Conservation (phyloP, 1,140 invertebrate species). For the Heliconius melpomene region DNA sequence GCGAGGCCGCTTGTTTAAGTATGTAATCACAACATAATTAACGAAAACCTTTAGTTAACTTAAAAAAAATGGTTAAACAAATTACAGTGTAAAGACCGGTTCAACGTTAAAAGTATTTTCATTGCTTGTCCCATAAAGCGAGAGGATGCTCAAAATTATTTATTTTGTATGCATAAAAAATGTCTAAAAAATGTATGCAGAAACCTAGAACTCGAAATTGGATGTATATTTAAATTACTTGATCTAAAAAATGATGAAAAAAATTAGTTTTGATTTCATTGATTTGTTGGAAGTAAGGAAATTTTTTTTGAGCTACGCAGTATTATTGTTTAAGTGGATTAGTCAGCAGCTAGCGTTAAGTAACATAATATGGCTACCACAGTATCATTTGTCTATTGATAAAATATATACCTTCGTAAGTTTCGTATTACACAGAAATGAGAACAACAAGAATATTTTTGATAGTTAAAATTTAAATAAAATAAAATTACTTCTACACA, state of each 20-base stretch:
- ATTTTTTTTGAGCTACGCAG: background rate
- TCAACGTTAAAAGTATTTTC: background rate
- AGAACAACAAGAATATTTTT: background rate
- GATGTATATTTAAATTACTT: background rate
- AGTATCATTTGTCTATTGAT: background rate
- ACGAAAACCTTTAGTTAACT: too few relatives aligned
- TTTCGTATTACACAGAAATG: background rate
- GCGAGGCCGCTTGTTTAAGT: too few relatives aligned
- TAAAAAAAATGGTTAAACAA: too few relatives aligned
- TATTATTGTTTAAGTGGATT: background rate
- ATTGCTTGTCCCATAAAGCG: background rate
- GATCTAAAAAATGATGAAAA: too few relatives aligned
- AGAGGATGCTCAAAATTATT: background rate
- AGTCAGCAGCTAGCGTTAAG: background rate
- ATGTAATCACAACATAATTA: too few relatives aligned
- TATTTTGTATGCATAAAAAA: background rate
- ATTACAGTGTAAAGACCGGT: too few relatives aligned
- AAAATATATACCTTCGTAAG: constrained; percentile 4
- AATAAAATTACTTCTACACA: background rate
- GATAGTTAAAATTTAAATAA: background rate
- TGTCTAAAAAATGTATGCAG: too few relatives aligned
- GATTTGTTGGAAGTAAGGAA: too few relatives aligned
- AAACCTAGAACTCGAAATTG: background rate
- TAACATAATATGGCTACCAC: background rate
- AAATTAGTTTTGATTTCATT: too few relatives aligned